A percentile compares a stretch with the other conserved stretches of the same genome.
Evolutionary conservation across 2,113 vertebrate genomes (phyloP).

Genomic region (Chionomys nivalis): DNA sequence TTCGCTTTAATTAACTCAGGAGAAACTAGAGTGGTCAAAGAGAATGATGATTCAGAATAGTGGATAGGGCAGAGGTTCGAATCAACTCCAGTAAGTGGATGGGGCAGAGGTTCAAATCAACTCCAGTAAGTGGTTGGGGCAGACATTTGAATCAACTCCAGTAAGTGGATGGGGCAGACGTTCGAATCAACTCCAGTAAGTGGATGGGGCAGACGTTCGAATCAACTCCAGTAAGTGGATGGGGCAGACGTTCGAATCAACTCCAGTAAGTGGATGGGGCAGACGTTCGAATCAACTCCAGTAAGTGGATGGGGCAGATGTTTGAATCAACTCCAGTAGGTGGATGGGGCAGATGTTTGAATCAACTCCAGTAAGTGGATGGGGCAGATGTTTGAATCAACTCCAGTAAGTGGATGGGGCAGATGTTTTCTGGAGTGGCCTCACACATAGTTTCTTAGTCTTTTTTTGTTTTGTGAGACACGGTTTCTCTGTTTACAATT

Average conservation of each 20-base stretch:
- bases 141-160: no score
- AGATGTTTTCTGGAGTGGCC: conserved; percentile 40
- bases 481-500: no score
- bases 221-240: no score
- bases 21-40: conserved; percentile 51
- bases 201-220: no score
- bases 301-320: neutral
- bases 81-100: conserved; percentile 14
- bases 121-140: no score
- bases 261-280: no score
- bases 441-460: neutral
- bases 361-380: neutral
- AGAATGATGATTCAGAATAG: conserved; percentile 64
- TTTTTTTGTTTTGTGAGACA: no score
- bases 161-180: neutral
- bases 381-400: neutral
- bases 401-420: neutral
- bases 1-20: conserved; percentile 69
- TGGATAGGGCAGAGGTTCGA: neutral
- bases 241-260: no score
- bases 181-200: no score
- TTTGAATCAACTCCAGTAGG: no score
- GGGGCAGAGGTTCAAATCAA: neutral
- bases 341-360: no score
- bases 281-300: no score